phyloP scores from a whole-genome alignment of 1,140 invertebrate species.

The Asbolus verrucosus region DNA sequence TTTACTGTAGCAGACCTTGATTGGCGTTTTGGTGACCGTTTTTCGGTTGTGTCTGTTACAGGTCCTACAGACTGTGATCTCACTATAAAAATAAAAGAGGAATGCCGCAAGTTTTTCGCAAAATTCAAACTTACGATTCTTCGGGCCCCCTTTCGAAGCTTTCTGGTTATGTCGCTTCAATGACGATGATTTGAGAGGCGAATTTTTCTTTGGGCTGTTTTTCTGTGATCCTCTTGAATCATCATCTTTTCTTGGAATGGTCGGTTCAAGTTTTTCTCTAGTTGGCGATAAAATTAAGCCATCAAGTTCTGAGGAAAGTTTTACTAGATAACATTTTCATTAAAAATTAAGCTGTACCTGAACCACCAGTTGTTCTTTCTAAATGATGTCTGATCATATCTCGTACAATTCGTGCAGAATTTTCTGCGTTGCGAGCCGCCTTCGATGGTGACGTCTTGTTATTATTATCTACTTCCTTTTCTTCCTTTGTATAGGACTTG shows the following conservation, averaged over 20 bases:
- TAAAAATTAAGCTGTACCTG: constrained; percentile 58
- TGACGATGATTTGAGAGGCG: constrained; percentile 61
- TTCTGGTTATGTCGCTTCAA: constrained; percentile 58
- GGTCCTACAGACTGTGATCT: constrained; percentile 80
- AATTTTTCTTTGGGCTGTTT: constrained; percentile 75
- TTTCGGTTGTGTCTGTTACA: constrained; percentile 68
- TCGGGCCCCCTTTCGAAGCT: constrained; percentile 52
- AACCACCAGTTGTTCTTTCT: constrained; percentile 77
- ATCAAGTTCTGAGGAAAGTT: constrained; percentile 61
- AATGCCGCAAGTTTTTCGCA: not conserved
- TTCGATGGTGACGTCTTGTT: constrained; percentile 80
- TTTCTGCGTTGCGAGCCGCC: constrained; percentile 66
- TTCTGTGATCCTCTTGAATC: constrained; percentile 71
- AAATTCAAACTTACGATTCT: constrained; percentile 48
- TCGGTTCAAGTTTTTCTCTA: constrained; percentile 78
- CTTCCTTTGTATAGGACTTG: constrained; percentile 84
- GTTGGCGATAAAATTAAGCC: constrained; percentile 74
- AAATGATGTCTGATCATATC: constrained; percentile 77
- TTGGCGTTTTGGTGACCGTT: constrained; percentile 80
- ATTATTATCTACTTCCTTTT: constrained; percentile 88
- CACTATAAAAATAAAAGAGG: constrained; percentile 65
- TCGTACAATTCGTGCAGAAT: constrained; percentile 67
- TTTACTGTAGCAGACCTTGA: constrained; percentile 72
- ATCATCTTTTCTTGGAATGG: constrained; percentile 74
- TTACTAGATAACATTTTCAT: constrained; percentile 28